These are phyloP conservation scores for Tribolium freemani DNA, from an alignment of 2,888 invertebrate species.

Conservation along the genomic window DNA sequence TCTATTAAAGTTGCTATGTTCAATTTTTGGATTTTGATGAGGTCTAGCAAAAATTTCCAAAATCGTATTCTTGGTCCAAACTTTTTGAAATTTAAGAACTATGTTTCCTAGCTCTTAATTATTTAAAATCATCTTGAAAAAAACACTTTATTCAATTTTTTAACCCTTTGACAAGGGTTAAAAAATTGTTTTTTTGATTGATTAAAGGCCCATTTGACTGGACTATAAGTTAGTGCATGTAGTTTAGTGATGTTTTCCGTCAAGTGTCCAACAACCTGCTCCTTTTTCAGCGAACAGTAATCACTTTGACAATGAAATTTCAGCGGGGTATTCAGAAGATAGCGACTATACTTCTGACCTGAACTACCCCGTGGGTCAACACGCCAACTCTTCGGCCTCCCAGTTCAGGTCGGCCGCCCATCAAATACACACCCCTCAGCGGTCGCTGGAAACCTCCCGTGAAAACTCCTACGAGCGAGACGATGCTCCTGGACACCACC, in stretches of 20 bases:
- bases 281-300: slow-evolving; percentile 65
- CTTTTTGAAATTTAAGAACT: no score
- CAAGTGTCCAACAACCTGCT: slow-evolving; percentile 3
- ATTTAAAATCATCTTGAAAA: no score
- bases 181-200: no score
- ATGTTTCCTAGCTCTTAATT: no score
- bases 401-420: slow-evolving; percentile 87
- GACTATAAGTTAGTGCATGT: neutral
- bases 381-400: slow-evolving; percentile 92
- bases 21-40: no score
- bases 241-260: neutral
- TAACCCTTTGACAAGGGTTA: no score
- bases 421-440: slow-evolving; percentile 83
- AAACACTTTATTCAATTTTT: no score
- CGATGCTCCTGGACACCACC: slow-evolving; percentile 68
- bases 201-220: no score
- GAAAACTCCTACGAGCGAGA: slow-evolving; percentile 89
- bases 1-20: no score
- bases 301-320: slow-evolving; percentile 68
- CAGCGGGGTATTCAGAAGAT: slow-evolving; percentile 96
- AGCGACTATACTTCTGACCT: slow-evolving; percentile 97
- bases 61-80: no score
- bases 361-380: slow-evolving; percentile 92
- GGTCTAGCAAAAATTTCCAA: no score
- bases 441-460: slow-evolving; percentile 83